Evolutionary conservation across 2,113 vertebrate species (phyloP), one percentile per base, ranked within the genome.

Genomic region (Seriola rivoliana): DNA sequence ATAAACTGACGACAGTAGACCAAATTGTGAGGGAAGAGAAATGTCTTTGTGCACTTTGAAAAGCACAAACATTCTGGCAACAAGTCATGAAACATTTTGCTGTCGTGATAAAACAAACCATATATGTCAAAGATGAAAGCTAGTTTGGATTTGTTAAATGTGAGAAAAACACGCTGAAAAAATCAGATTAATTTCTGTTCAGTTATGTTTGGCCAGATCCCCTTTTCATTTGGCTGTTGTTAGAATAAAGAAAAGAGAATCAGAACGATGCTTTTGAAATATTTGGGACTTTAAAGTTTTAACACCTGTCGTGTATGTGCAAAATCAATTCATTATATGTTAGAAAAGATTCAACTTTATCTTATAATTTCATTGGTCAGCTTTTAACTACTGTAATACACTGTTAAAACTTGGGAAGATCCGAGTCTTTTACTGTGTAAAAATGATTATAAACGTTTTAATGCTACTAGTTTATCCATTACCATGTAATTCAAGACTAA

Each of bases 1-100:
- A 86, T 71, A 76, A 76, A 42, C 67, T 17, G 29, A 83, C 21
- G 23, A 66, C 36, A 29, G 63, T 4, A 19, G 52, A 65, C 40
- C 65, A 86, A 64, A 55, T 52, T 62, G 36, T 73, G 36, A 55
- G 58, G n/a, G 16, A 54, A 58, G 63, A 77, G 55, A 21, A 19
- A 75, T 34, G 44, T 63, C 64, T 68, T 23, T 65, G 38, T 23
- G 14, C 32, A 62, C 50, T 54, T 57, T 64, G n/a, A 64, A 85
- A 75, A 63, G 2, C 42, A 58, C 63, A 65, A 19, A 50, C 17
- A 5, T 14, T 59, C 34, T 34, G 19, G 17, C 50, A 71, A 57
- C 19, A 69, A 32, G 58, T 42, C 40, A 68, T 66, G 50, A 78
- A 87, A 69, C 46, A 36, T 67, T 44, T 36, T 29, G 1, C 44